These are phyloP conservation scores for Platanista minor DNA, from an alignment of 2,113 vertebrate species.

Conservation along the genomic window DNA sequence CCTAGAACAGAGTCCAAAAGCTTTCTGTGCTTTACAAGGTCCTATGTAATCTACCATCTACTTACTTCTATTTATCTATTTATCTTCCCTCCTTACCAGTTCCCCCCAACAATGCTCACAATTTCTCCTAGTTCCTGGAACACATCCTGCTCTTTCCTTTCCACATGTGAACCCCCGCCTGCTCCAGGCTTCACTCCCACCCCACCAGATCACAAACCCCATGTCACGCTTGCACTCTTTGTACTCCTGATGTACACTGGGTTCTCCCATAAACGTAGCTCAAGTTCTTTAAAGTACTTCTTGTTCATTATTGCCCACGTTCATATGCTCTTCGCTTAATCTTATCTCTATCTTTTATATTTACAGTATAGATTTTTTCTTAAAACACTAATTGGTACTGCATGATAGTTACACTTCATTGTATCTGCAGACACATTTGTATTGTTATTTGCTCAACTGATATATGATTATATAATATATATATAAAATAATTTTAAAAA, in stretches of 20 bases:
- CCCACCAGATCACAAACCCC: background rate
- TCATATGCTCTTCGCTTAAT: background rate
- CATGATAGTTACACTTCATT: background rate
- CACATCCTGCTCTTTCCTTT: background rate
- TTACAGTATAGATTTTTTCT: background rate
- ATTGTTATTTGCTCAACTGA: background rate
- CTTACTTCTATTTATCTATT: background rate
- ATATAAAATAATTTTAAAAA: background rate
- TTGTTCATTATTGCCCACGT: background rate
- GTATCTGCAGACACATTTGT: background rate
- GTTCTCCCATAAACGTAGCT: background rate
- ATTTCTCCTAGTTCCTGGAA: background rate
- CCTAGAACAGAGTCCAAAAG: background rate
- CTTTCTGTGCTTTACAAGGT: background rate
- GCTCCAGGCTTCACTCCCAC: background rate
- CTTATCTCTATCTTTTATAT: background rate
- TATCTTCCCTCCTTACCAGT: background rate
- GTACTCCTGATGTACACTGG: background rate
- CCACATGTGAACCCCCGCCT: rapidly evolving
- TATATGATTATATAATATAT: background rate
- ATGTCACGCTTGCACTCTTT: rapidly evolving
- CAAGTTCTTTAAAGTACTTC: background rate
- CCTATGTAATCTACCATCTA: background rate
- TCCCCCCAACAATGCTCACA: background rate
- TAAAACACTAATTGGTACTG: background rate